Percentiles rank a stretch among this genome's conserved stretches.
phyloP scores from a whole-genome alignment of 2,797 vertebrate genomes.

The Dromococcyx pavoninus region DNA sequence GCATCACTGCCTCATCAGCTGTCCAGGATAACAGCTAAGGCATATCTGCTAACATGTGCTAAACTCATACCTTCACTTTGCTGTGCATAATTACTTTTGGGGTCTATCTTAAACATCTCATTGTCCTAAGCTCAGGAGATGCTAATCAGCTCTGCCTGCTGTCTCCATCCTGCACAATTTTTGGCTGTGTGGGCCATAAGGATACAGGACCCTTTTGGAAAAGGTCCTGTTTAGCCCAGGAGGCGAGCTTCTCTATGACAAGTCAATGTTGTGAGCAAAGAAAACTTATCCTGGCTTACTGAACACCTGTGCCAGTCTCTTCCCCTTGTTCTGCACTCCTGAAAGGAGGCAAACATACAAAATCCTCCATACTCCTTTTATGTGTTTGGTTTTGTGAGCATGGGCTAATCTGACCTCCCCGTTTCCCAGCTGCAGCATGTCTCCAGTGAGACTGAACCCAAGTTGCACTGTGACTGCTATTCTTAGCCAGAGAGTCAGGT shows the following conservation, averaged over 20 bases:
- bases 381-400: neutral
- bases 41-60: neutral
- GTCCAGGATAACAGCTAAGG: neutral
- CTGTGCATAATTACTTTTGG: neutral
- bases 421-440: conserved; percentile 63
- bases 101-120: neutral
- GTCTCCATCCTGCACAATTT: neutral
- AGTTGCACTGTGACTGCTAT: conserved; percentile 63
- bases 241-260: neutral
- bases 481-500: conserved; percentile 74
- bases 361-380: neutral
- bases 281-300: neutral
- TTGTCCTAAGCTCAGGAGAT: neutral
- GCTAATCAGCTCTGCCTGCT: neutral
- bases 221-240: neutral
- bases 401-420: conserved; percentile 8
- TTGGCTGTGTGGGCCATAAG: neutral
- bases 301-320: neutral
- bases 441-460: conserved; percentile 61
- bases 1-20: neutral
- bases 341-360: neutral
- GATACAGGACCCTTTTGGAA: neutral
- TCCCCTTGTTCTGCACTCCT: neutral
- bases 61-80: neutral
- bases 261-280: neutral